These are phyloP conservation scores for Conomelus anceps DNA, from an alignment of 2,888 invertebrate genomes.

Conservation along the genomic window DNA sequence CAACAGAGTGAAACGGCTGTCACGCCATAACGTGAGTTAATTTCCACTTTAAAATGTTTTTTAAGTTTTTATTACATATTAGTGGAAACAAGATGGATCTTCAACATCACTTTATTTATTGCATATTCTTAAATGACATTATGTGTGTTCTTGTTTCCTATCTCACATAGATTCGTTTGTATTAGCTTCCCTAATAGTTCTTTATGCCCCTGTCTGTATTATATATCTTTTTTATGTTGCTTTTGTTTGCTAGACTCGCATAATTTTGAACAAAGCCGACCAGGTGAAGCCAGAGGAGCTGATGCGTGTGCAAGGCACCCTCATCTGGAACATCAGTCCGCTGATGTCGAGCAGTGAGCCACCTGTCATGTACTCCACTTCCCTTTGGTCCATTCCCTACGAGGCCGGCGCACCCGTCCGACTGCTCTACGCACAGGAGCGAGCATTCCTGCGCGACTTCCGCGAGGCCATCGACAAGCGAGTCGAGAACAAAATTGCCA, in stretches of 20 bases:
- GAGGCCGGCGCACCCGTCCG: slow-evolving; percentile 74
- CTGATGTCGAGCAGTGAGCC: slow-evolving; percentile 91
- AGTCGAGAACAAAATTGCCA: slow-evolving; percentile 90
- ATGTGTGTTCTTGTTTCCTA: too few species aligned
- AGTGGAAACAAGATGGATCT: too few species aligned
- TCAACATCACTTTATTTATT: too few species aligned
- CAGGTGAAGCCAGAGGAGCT: slow-evolving; percentile 86
- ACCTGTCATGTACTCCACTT: slow-evolving; percentile 84
- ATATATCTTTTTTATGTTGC: background rate
- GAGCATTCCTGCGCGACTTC: slow-evolving; percentile 78
- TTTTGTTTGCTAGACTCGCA: slow-evolving; percentile 60
- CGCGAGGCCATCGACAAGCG: slow-evolving; percentile 78
- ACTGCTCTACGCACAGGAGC: slow-evolving; percentile 80
- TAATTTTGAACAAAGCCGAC: slow-evolving; percentile 91
- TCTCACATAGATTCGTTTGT: too few species aligned
- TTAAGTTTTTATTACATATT: too few species aligned
- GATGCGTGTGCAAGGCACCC: slow-evolving; percentile 85
- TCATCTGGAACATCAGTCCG: slow-evolving; percentile 96
- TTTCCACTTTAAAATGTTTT: too few species aligned
- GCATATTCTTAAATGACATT: too few species aligned
- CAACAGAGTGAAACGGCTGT: too few species aligned
- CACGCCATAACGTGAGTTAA: too few species aligned
- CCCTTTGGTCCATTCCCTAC: slow-evolving; percentile 80
- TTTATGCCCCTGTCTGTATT: background rate
- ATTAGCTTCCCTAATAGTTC: too few species aligned